phyloP scores from a whole-genome alignment of 2,888 invertebrate species.

The Alitta virens region DNA sequence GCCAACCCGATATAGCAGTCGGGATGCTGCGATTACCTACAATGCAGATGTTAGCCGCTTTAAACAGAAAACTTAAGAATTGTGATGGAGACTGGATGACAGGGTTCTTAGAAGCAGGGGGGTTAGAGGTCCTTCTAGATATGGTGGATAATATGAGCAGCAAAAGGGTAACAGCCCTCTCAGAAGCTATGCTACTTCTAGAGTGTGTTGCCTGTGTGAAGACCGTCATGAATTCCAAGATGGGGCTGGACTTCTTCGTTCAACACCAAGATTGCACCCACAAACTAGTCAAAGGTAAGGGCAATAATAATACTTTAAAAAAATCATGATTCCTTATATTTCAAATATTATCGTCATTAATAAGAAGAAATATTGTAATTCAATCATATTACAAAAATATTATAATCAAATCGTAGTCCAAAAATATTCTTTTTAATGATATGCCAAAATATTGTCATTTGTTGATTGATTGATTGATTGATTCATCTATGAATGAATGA shows the following conservation, averaged over 20 bases:
- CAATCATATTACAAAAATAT: too few relatives aligned
- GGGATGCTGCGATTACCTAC: conserved; percentile 38
- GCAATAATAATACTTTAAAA: too few relatives aligned
- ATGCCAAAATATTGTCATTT: too few relatives aligned
- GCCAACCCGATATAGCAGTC: conserved; percentile 41
- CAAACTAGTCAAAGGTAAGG: conserved; percentile 77
- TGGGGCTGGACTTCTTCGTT: conserved; percentile 91
- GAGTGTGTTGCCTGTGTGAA: conserved; percentile 53
- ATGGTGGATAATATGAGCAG: conserved; percentile 45
- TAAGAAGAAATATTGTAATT: too few relatives aligned
- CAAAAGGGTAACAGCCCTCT: conserved; percentile 41
- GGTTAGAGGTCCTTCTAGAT: conserved; percentile 42
- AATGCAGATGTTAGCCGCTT: conserved; percentile 36
- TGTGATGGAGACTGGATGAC: conserved; percentile 45
- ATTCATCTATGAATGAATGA: too few relatives aligned
- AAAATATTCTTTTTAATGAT: too few relatives aligned
- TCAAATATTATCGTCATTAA: too few relatives aligned
- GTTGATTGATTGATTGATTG: too few relatives aligned
- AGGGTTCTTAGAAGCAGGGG: conserved; percentile 46
- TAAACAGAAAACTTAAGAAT: conserved; percentile 44
- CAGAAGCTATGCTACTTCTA: conserved; percentile 48
- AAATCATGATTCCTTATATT: too few relatives aligned
- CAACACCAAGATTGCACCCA: conserved; percentile 88
- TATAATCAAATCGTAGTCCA: too few relatives aligned
- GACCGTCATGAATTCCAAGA: conserved; percentile 78